phyloP scores from a whole-genome alignment of 2,888 invertebrate genomes.

The Epinotia ramella region DNA sequence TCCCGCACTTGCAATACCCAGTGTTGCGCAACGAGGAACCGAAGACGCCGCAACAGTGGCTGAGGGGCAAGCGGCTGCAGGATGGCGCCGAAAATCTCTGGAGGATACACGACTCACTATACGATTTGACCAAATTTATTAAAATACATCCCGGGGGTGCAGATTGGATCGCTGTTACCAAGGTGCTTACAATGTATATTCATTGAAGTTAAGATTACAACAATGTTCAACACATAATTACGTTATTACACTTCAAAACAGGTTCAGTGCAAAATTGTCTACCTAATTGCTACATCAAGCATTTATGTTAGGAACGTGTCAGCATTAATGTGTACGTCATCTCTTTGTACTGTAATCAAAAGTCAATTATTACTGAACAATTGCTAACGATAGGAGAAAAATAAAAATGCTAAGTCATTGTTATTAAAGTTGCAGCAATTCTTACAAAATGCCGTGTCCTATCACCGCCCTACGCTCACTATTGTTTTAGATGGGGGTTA shows the following conservation, averaged over 20 bases:
- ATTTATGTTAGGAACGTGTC: not conserved
- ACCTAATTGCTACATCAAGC: not conserved
- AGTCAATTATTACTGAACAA: slow-evolving; percentile 7
- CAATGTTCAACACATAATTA: too few relatives aligned
- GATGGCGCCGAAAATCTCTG: slow-evolving; percentile 92
- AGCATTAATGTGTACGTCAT: not conserved
- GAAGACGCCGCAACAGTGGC: slow-evolving; percentile 83
- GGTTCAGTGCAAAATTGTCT: too few relatives aligned
- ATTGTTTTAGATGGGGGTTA: not conserved
- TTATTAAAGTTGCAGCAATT: slow-evolving; percentile 8
- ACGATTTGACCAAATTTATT: slow-evolving; percentile 93
- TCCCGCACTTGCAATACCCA: slow-evolving; percentile 83
- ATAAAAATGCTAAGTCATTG: slow-evolving; percentile 1
- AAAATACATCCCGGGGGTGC: slow-evolving; percentile 94
- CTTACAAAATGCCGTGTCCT: not conserved
- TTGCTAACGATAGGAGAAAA: not conserved
- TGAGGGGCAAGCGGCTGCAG: slow-evolving; percentile 86
- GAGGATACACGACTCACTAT: slow-evolving; percentile 91
- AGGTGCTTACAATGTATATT: slow-evolving; percentile 71
- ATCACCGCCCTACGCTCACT: not conserved
- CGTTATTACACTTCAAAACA: too few relatives aligned
- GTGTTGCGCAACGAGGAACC: slow-evolving; percentile 71
- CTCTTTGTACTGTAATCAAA: slow-evolving; percentile 4
- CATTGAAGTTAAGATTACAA: too few relatives aligned
- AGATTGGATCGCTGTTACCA: slow-evolving; percentile 89